Evolutionary conservation across 2,113 vertebrate species (phyloP).

Genomic region (Thryonomys swinderianus): DNA sequence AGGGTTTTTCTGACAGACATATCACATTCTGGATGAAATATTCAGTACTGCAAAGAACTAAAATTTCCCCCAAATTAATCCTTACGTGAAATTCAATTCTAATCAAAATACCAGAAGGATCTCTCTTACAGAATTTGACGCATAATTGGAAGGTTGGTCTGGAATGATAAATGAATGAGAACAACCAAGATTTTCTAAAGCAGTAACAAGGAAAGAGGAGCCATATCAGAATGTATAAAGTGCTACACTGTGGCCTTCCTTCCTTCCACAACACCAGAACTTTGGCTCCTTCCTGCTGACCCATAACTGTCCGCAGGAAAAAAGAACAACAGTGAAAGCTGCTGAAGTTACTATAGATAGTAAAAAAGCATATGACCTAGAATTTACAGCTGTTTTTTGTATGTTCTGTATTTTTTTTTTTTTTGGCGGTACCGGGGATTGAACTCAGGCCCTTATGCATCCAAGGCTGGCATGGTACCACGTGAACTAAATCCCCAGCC

Average conservation of each 20-base stretch:
- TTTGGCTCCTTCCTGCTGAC: neutral
- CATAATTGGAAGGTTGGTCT: conserved; percentile 58
- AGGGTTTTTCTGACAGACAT: neutral
- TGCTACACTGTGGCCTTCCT: neutral
- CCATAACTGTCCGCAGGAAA: neutral
- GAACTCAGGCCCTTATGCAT: too few species aligned
- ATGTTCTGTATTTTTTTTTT: neutral
- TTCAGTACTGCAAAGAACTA: conserved; percentile 48
- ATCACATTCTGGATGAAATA: conserved; percentile 46
- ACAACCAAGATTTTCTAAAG: conserved; percentile 54
- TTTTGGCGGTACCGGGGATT: too few species aligned
- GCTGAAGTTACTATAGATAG: neutral
- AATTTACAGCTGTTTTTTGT: neutral
- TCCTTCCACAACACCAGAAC: neutral
- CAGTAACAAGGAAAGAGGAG: neutral
- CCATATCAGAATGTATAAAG: neutral
- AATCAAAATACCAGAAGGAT: conserved; percentile 69
- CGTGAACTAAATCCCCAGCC: too few species aligned
- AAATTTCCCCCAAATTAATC: conserved; percentile 57
- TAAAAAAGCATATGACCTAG: neutral
- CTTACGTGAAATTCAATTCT: conserved; percentile 55
- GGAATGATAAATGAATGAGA: conserved; percentile 48
- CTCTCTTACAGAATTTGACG: conserved; percentile 60
- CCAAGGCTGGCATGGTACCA: too few species aligned
- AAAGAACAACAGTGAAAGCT: neutral